Evolutionary conservation across 2,888 invertebrate species (phyloP), one percentile per base, ranked within the genome.

Genomic region (Acleris holmiana): DNA sequence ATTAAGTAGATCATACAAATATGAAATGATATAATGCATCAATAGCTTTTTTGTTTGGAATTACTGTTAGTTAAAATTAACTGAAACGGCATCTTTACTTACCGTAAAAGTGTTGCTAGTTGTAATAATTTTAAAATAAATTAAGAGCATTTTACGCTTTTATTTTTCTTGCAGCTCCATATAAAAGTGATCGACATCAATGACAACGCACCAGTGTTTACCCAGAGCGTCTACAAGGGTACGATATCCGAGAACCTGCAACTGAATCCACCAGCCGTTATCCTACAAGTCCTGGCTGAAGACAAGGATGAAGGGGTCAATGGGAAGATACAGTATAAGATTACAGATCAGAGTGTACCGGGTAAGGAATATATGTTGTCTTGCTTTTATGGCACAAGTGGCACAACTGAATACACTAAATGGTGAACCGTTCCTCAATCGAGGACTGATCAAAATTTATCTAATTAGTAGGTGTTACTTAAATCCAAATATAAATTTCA

Each of bases 191-290:
- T 94, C 25, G 98, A 98, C 82, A 94, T 96, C n/a, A 98, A 98
- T 84, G 98, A 98, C 85, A 97, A 98, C 86, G 89, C 95, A 0
- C 98, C 98, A 0, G 89, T 94, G 50, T 98, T 99, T 84, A 94
- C 94, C 0, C 95, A 96, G 72, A 94, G 94, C 53, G 94, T 94
- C 8, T 98, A 98, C 84, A 94, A 95, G 73, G 95, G 96, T 1
- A 96, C 95, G 0, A 96, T 98, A 15, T 96, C 97, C 0, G 98
- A 98, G 83, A 98, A 97, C 82, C 93, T 97, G 0, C 94, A 96
- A 13, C 85, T 97, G 18, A 95, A 95, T 78, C 97, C 98, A 0
- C 97, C 97, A 0, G 95, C 97, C 0, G 96, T 97, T 0, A 95
- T 98, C 56, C 83, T 98, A 13, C 96, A 97, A 74, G 94, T 98